Evolutionary conservation across 2,888 invertebrate species (phyloP), one percentile per base, ranked within the genome.

Genomic region (Acronicta leporina): DNA sequence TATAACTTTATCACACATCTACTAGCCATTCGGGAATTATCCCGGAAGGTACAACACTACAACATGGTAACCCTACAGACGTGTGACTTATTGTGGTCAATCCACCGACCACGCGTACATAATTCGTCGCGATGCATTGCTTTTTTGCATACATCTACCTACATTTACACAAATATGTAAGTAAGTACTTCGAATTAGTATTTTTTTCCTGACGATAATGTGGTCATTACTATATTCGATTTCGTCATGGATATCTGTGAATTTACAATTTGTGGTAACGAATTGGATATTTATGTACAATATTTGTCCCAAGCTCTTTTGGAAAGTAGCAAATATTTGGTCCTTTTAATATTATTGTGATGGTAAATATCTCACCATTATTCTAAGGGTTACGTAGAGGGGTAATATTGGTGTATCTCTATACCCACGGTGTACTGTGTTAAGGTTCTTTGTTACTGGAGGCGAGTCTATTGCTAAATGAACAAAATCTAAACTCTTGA

Each of bases 41-140:
- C 60, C 49, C 5, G 27, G 35, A 9, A n/a, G n/a, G n/a, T n/a
- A n/a, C 4, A 0, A 2, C 25, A 38, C 11, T 0, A n/a, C 0
- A 10, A 10, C 10, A 35, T 55, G 46, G 68, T 51, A n/a, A 7
- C 4, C 50, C 68, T 51, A 68, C 27, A 11, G 48, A 42, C 73
- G 70, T 79, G 88, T 89, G 88, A 85, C 88, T 88, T 91, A 91
- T 87, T 87, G 88, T 84, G 68, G 65, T 69, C 78, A 75, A 75
- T 62, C 47, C 57, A 54, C 44, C 46, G 68, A 75, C 73, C 69
- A 77, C 66, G 79, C 77, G 85, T 85, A 78, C 67, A 81, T 85
- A 90, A 91, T 88, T 83, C 56, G 27, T 52, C 59, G 69, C 75
- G 72, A 72, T 79, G 33, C 79, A 83, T 76, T 83, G 77, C 73